Conservation (phyloP, 2,797 vertebrate species). For the Morelia viridis region DNA sequence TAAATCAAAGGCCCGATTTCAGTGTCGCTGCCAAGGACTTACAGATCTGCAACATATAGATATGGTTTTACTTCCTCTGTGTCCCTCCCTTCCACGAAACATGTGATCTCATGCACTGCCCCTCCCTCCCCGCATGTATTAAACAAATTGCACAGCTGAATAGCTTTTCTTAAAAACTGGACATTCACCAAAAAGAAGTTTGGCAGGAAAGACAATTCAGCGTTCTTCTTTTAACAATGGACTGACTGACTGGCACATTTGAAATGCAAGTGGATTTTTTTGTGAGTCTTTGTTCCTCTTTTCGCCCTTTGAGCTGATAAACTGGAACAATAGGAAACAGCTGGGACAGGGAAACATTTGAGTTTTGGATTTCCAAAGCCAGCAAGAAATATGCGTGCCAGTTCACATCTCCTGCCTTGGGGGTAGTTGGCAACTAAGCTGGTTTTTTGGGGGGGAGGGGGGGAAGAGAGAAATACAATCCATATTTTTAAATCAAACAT, state of each 20-base stretch:
- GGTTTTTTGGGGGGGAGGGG: background rate
- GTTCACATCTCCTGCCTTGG: slow-evolving; percentile 80
- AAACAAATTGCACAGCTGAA: slow-evolving; percentile 86
- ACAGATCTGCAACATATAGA: slow-evolving; percentile 55
- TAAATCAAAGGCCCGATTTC: background rate
- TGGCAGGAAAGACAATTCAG: slow-evolving; percentile 84
- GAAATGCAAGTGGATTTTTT: slow-evolving; percentile 80
- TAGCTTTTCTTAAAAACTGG: slow-evolving; percentile 87
- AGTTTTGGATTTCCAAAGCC: slow-evolving; percentile 83
- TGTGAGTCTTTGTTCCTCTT: slow-evolving; percentile 70
- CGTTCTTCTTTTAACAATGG: slow-evolving; percentile 84
- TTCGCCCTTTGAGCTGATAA: slow-evolving; percentile 84
- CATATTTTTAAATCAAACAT: slow-evolving; percentile 86
- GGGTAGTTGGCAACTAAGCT: slow-evolving; percentile 73
- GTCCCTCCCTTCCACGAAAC: slow-evolving; percentile 61
- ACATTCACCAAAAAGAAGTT: slow-evolving; percentile 84
- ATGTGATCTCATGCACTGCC: slow-evolving; percentile 79
- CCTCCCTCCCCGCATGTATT: slow-evolving; percentile 76
- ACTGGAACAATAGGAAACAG: slow-evolving; percentile 85
- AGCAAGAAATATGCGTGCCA: slow-evolving; percentile 82
- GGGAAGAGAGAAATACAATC: slow-evolving; percentile 74
- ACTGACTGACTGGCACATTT: slow-evolving; percentile 83
- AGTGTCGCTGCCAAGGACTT: slow-evolving; percentile 6
- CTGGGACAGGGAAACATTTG: slow-evolving; percentile 84
- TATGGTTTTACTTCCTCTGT: slow-evolving; percentile 43